Evolutionary conservation across 2,797 vertebrate species (phyloP), one percentile per base, ranked within the genome.

Genomic region (Eulemur albifrons): DNA sequence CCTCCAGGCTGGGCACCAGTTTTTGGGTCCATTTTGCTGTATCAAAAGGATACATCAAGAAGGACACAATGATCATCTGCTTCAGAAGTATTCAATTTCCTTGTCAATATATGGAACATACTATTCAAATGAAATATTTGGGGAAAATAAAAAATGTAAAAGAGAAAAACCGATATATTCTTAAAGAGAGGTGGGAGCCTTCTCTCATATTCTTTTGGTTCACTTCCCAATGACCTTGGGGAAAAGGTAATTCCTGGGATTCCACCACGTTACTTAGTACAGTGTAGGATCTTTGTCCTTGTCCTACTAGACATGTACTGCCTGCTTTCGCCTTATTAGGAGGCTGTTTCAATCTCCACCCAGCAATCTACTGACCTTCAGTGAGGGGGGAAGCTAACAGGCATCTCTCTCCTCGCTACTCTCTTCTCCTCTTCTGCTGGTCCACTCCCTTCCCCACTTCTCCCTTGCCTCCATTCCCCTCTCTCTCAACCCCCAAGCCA

Each of bases 21-120:
- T 59, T 59, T 25, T 10, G 23, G 23, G 57, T 59, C 57, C 23
- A 27, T 59, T 59, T 59, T 25, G 9, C 57, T 59, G 57, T 59
- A 25, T 27, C 23, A 59, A 11, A 27, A 27, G 10, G 57, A 25
- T 59, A 25, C 4, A 59, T 59, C 40, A 73, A 7, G 25, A n/a
- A 38, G 32, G 14, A 30, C 5, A 14, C 1, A 0, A 12, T 5
- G 6, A 15, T 15, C 40, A 25, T 21, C 10, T 13, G 21, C 8
- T 40, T 25, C 10, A 13, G 30, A 20, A 5, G 4, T 57, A 81
- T 72, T 35, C 11, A 48, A 25, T 69, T 57, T 90, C n/a, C 27
- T 61, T 72, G 38, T 61, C 40, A 80, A 14, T 21, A 61, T 30
- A n/a, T 87, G 9, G 5, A 23, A 9, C 9, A 50, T 13, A 32